Conservation (phyloP, 2,113 vertebrate species). For the Xenotilapia leptura region DNA sequence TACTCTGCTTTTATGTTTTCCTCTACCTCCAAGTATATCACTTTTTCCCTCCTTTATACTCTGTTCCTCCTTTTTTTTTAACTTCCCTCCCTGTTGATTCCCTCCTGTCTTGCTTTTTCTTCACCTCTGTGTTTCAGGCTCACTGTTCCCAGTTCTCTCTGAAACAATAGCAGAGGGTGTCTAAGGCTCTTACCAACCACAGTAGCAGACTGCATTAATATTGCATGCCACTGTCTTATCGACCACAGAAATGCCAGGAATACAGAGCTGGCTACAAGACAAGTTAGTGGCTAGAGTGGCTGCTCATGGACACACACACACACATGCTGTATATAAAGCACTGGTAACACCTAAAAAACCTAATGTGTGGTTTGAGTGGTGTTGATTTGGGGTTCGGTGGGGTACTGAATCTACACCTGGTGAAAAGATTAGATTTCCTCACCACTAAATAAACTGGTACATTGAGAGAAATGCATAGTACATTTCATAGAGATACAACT, state of each 20-base stretch:
- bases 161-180: conserved; percentile 79
- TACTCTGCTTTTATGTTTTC: neutral
- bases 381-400: neutral
- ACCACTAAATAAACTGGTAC: neutral
- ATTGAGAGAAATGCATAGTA: neutral
- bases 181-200: conserved; percentile 85
- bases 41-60: neutral
- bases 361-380: conserved; percentile 10
- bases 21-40: neutral
- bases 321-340: neutral
- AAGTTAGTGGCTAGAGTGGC: conserved; percentile 52
- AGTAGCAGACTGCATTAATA: conserved; percentile 88
- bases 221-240: conserved; percentile 84
- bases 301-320: neutral
- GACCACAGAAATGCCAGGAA: conserved; percentile 75
- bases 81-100: neutral
- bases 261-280: conserved; percentile 58
- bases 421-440: neutral
- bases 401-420: neutral
- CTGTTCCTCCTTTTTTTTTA: neutral
- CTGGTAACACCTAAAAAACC: neutral
- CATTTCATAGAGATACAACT: neutral
- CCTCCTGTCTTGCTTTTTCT: neutral
- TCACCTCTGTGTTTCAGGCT: conserved; percentile 76
- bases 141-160: conserved; percentile 67